phyloP scores from a whole-genome alignment of 2,797 vertebrate species.

The Xyrichtys novacula region DNA sequence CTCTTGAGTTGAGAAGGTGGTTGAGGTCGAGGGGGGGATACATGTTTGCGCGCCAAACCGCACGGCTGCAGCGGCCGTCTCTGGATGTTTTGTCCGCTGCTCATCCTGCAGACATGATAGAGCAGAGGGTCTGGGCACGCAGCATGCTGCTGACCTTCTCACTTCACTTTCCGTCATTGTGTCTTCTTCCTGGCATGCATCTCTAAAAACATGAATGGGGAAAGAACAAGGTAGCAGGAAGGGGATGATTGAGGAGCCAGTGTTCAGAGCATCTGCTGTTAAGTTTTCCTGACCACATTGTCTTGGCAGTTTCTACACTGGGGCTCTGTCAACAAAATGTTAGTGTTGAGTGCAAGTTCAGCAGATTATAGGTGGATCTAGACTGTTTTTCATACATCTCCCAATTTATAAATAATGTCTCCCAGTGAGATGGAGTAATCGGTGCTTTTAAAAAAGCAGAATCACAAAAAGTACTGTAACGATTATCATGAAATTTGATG shows the following conservation, averaged over 20 bases:
- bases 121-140: constrained; percentile 45
- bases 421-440: not conserved
- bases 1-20: constrained; percentile 60
- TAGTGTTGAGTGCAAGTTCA: not conserved
- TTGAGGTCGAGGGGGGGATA: not conserved
- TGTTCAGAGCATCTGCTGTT: constrained; percentile 83
- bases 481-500: not conserved
- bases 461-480: not conserved
- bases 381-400: not conserved
- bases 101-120: constrained; percentile 72
- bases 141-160: constrained; percentile 62
- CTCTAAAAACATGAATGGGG: constrained; percentile 71
- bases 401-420: not conserved
- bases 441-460: not conserved
- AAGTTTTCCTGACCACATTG: constrained; percentile 81
- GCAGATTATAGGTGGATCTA: not conserved
- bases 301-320: constrained; percentile 65
- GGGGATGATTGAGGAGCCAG: constrained; percentile 31
- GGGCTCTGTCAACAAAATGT: not conserved
- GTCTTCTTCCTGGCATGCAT: constrained; percentile 81
- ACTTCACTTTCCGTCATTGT: constrained; percentile 80
- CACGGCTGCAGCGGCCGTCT: constrained; percentile 43
- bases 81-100: constrained; percentile 65
- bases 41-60: constrained; percentile 30
- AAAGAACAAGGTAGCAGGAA: constrained; percentile 58